Base-by-base conservation (phyloP, 2,113 vertebrate species). In the Carassius carassius region DNA sequence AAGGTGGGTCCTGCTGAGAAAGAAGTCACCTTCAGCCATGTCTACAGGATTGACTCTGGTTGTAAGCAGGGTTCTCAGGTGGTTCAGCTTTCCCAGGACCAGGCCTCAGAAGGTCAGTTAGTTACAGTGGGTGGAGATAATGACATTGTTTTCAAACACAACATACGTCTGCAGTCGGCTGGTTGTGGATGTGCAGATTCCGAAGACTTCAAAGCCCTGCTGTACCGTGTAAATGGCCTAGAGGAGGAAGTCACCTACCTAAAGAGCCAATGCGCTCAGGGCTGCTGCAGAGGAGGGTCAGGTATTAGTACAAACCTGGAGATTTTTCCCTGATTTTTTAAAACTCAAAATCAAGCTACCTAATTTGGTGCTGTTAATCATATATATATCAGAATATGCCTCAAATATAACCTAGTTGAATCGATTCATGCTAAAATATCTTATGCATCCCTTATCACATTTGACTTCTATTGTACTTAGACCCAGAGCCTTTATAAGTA, bases 91-190 rank as follows among this genome's bases (percentile, higher is more conserved):
- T 88, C 88, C 6, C 88, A 92, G 35, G 94, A 94, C 0, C 84
- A 91, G 29, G 90, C 84, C 6, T 60, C 90, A 73, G 92, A 92
- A 0, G 88, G 90, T 51, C 84, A 92, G 54, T 29, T 70, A 63
- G 89, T 91, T 79, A 62, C 67, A 0, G 14, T 88, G 8, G 86
- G 89, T 14, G 94, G 95, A 78, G 95, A 96, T 4, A 96, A 97
- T 78, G 94, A 96, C 81, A 91, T 97, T 10, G 90, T 96, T 86
- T 97, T 98, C 84, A 95, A 92, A 88, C 96, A 97, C 92, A 96
- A 95, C 82, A 97, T 98, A 75, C 90, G 25, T 21, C 91, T 97
- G 47, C 94, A 95, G 47, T 79, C 91, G 0, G 93, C 94, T 0
- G 94, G 87, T 81, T 95, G 93, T 83, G 93, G 92, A 87, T 97